Conservation (phyloP, 2,888 invertebrate genomes). For the Cephus sareptanus region DNA sequence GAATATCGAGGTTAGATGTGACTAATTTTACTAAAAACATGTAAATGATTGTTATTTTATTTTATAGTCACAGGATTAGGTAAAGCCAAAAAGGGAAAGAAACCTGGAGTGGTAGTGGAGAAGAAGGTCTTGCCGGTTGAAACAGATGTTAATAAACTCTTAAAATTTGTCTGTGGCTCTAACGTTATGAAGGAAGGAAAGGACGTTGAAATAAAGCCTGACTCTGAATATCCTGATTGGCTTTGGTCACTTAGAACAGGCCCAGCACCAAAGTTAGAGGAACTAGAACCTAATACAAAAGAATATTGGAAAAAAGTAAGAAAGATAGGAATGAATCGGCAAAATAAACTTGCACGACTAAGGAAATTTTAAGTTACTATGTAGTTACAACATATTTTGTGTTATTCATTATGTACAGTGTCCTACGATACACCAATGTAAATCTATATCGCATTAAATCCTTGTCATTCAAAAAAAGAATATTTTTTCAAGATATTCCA, state of each 20-base stretch:
- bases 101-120: constrained; percentile 73
- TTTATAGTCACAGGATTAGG: constrained; percentile 22
- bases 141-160: constrained; percentile 81
- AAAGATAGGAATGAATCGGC: constrained; percentile 72
- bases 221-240: constrained; percentile 93
- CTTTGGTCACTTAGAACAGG: constrained; percentile 82
- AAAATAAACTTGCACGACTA: constrained; percentile 73
- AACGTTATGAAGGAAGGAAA: constrained; percentile 84
- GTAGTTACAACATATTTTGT: neutral
- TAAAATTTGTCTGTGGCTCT: constrained; percentile 85
- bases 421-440: neutral
- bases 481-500: neutral
- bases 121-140: constrained; percentile 85
- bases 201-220: constrained; percentile 81
- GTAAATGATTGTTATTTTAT: neutral
- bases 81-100: constrained; percentile 74
- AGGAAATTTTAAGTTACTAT: constrained; percentile 69
- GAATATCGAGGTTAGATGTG: neutral
- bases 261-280: constrained; percentile 73
- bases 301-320: constrained; percentile 85
- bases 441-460: neutral
- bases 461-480: neutral
- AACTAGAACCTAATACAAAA: constrained; percentile 82
- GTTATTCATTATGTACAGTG: neutral
- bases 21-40: neutral